These are phyloP conservation scores for Cremastinae sp. DNA, from an alignment of 2,888 invertebrate genomes.

Conservation along the genomic window DNA sequence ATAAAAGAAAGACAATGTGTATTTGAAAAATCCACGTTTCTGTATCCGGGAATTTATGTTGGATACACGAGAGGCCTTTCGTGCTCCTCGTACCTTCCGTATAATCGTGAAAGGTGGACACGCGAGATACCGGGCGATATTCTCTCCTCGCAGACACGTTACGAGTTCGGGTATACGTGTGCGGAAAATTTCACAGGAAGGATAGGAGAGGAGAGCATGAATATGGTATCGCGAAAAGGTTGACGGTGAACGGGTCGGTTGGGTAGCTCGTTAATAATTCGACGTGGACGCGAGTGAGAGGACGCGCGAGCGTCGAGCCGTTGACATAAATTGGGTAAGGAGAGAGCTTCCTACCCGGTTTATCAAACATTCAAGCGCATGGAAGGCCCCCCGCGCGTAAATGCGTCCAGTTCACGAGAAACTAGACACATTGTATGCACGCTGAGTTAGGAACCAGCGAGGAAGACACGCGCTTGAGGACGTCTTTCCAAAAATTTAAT, in stretches of 20 bases:
- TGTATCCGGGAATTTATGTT: conserved; percentile 25
- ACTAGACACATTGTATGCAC: background rate
- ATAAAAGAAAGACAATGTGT: background rate
- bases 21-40: conserved; percentile 23
- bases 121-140: conserved; percentile 9
- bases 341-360: conserved; percentile 40
- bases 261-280: conserved; percentile 58
- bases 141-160: background rate
- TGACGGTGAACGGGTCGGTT: conserved; percentile 22
- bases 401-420: conserved; percentile 32
- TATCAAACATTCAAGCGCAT: conserved; percentile 55
- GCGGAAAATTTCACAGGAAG: background rate
- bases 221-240: conserved; percentile 51
- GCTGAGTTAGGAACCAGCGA: no score
- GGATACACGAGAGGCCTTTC: background rate
- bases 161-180: background rate
- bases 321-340: conserved; percentile 60
- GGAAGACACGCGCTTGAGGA: no score
- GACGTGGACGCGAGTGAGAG: conserved; percentile 25
- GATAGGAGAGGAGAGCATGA: conserved; percentile 41
- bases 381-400: conserved; percentile 47
- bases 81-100: background rate
- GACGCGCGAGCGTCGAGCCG: conserved; percentile 35
- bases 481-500: no score
- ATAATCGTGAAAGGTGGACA: conserved; percentile 16